A percentile compares a stretch with the other conserved stretches of the same genome.
phyloP scores from a whole-genome alignment of 2,888 invertebrate species.

The Atethmia centrago region DNA sequence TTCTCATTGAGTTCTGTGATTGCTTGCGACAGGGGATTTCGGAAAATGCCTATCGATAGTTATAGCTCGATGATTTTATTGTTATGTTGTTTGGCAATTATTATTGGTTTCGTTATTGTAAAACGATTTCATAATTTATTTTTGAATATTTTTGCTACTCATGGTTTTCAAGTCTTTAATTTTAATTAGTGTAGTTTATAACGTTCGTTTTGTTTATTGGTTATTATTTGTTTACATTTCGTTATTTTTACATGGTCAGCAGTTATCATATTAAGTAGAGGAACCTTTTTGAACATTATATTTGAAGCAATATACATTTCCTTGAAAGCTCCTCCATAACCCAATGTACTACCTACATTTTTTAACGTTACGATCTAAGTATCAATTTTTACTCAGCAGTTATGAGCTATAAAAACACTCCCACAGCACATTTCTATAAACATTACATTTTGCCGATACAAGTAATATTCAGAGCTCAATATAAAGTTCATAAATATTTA shows the following conservation, averaged over 20 bases:
- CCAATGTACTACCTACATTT: constrained; percentile 53
- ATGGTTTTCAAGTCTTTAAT: neutral
- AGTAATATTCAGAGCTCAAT: constrained; percentile 77
- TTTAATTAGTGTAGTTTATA: neutral
- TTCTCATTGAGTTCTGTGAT: constrained; percentile 65
- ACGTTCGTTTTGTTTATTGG: neutral
- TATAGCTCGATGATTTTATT: constrained; percentile 59
- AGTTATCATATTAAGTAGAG: neutral
- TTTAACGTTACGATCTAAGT: constrained; percentile 63
- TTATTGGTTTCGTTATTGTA: constrained; percentile 28
- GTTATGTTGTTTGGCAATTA: constrained; percentile 52
- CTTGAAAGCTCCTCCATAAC: constrained; percentile 37
- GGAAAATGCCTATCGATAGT: constrained; percentile 57
- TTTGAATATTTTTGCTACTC: neutral
- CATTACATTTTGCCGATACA: constrained; percentile 78
- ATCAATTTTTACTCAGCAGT: constrained; percentile 70
- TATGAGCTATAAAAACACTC: constrained; percentile 74
- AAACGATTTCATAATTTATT: neutral
- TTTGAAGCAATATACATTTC: constrained; percentile 25
- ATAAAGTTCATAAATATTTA: constrained; percentile 88
- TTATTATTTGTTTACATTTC: neutral
- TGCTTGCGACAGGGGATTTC: constrained; percentile 65
- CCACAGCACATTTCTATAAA: constrained; percentile 73
- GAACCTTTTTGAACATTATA: constrained; percentile 7
- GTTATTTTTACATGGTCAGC: neutral